Percentiles rank a stretch among this genome's conserved stretches.
Conservation (phyloP, 2,888 invertebrate species). For the Ecliptopera silaceata region DNA sequence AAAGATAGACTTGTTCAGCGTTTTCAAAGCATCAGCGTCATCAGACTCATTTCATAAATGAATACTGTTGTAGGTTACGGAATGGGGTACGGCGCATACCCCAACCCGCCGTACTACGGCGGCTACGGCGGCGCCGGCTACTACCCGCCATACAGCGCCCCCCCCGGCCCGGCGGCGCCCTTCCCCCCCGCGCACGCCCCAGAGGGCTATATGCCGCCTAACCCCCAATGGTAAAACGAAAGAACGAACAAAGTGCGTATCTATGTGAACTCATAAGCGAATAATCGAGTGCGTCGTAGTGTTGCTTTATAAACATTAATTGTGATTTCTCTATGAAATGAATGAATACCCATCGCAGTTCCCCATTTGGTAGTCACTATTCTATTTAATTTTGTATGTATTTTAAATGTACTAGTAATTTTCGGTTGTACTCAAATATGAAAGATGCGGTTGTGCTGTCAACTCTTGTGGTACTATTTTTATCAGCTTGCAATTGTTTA, state of each 20-base stretch:
- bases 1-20: too few species aligned
- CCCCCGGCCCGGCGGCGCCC: slow-evolving; percentile 51
- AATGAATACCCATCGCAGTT: slow-evolving; percentile 28
- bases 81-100: slow-evolving; percentile 71
- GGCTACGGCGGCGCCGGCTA: slow-evolving; percentile 80
- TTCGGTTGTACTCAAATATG: slow-evolving; percentile 1
- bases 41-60: too few species aligned
- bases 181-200: slow-evolving; percentile 52
- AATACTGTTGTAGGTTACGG: slow-evolving; percentile 59
- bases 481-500: background rate
- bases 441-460: slow-evolving; percentile 13
- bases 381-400: slow-evolving; percentile 39
- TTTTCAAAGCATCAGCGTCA: too few species aligned
- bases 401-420: slow-evolving; percentile 18
- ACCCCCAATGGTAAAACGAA: slow-evolving; percentile 69
- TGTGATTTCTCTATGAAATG: slow-evolving; percentile 33
- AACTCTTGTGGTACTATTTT: background rate
- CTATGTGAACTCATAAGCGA: slow-evolving; percentile 28
- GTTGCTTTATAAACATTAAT: slow-evolving; percentile 45
- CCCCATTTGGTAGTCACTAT: slow-evolving; percentile 37
- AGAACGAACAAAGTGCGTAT: slow-evolving; percentile 37
- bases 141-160: slow-evolving; percentile 70
- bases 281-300: slow-evolving; percentile 43
- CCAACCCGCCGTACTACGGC: slow-evolving; percentile 80
- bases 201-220: slow-evolving; percentile 66